phyloP scores from a whole-genome alignment of 2,797 vertebrate genomes.

The Pangasius sanitwongsei region DNA sequence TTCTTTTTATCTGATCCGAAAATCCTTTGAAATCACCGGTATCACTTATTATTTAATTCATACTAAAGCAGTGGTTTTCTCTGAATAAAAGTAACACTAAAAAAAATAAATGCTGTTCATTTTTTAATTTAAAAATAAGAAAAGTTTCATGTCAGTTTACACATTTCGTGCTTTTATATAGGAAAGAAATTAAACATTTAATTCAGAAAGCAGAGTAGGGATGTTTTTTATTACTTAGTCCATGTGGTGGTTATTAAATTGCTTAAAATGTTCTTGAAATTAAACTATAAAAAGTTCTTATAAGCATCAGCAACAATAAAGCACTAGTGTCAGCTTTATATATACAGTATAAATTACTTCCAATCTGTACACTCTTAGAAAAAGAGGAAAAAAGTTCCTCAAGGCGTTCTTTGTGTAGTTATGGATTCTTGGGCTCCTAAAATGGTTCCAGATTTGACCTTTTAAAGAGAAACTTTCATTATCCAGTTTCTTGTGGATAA shows the following conservation, averaged over 20 bases:
- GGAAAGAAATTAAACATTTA: not conserved
- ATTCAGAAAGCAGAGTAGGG: not conserved
- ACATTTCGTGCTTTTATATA: not conserved
- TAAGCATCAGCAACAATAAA: not conserved
- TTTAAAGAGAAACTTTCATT: not conserved
- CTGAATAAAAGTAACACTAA: not conserved
- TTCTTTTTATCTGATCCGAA: not conserved
- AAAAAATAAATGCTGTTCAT: not conserved
- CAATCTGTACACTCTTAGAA: not conserved
- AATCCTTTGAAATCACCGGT: not conserved
- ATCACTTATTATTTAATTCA: not conserved
- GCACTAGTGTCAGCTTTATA: not conserved
- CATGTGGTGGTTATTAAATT: not conserved
- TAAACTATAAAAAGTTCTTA: not conserved
- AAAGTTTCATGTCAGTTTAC: not conserved
- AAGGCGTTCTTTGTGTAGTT: not conserved
- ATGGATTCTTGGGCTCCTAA: not conserved
- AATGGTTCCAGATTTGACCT: not conserved
- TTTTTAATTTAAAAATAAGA: not conserved
- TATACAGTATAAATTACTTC: not conserved
- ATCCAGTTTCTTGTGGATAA: not conserved
- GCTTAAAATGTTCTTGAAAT: not conserved
- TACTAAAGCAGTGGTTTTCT: not conserved
- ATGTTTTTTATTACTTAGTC: not conserved
- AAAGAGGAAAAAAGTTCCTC: not conserved